These are phyloP conservation scores for Guaruba guarouba DNA, from an alignment of 2,113 vertebrate genomes.

Conservation along the genomic window DNA sequence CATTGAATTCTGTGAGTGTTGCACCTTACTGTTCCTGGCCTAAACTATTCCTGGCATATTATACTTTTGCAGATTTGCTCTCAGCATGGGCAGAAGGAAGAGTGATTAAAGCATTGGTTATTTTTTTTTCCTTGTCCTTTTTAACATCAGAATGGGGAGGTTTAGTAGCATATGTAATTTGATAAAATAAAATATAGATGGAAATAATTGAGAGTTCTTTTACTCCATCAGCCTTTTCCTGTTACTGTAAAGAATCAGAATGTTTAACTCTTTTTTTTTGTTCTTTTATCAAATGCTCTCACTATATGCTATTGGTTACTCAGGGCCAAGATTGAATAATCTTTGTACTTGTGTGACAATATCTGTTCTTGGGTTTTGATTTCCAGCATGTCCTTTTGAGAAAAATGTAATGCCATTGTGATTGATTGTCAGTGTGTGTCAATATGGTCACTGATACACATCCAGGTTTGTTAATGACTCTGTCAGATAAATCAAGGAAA, in stretches of 20 bases:
- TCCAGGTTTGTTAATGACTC: not conserved
- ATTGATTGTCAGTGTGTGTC: not conserved
- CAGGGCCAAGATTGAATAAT: not conserved
- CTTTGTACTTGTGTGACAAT: not conserved
- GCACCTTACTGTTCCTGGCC: not conserved
- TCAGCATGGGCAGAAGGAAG: constrained; percentile 12
- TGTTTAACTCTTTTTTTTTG: not conserved
- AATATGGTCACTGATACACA: accelerated
- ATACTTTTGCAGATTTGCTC: constrained; percentile 48
- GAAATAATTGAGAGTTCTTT: not conserved
- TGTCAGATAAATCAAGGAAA: not conserved
- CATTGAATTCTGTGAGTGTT: not conserved
- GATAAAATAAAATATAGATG: not conserved
- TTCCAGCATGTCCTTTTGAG: not conserved
- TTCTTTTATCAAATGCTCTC: not conserved
- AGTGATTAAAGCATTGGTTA: not conserved
- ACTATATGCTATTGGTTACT: not conserved
- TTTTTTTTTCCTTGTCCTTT: not conserved
- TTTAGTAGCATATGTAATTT: not conserved
- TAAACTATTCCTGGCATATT: not conserved
- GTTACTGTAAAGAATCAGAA: not conserved
- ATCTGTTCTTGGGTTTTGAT: not conserved
- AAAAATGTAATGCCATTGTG: not conserved
- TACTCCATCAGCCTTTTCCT: not conserved
- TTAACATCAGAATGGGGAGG: not conserved